Conservation (phyloP, 2,113 vertebrate genomes). For the Lophochroa leadbeateri region DNA sequence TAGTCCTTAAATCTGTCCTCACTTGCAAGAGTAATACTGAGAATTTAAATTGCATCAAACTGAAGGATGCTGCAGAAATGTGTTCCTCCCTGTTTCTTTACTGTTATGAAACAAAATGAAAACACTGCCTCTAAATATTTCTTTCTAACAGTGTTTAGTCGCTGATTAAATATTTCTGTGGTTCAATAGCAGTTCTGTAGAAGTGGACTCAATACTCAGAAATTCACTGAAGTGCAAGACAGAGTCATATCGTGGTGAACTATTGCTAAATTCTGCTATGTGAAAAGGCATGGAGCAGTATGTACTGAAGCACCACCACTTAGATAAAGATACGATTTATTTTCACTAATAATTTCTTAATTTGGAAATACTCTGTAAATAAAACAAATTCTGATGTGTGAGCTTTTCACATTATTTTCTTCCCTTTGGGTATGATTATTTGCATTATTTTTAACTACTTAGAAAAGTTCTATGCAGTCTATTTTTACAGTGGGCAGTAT, state of each 20-base stretch:
- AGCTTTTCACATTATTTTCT: constrained; percentile 33
- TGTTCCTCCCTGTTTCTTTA: not conserved
- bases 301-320: not conserved
- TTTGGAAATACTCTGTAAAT: constrained; percentile 31
- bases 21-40: constrained; percentile 3
- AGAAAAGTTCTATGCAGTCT: not conserved
- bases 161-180: constrained; percentile 63
- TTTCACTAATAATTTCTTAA: constrained; percentile 28
- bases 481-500: not conserved
- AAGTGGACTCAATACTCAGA: constrained; percentile 1
- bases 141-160: constrained; percentile 31
- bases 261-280: not conserved
- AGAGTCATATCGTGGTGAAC: not conserved
- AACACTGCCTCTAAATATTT: constrained; percentile 35
- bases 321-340: not conserved
- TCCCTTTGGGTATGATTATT: not conserved
- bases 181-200: constrained; percentile 6
- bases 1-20: constrained; percentile 13
- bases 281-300: constrained; percentile 14
- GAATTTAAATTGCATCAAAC: not conserved
- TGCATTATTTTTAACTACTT: constrained; percentile 42
- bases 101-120: constrained; percentile 26
- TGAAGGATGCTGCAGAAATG: not conserved
- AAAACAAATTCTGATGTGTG: not conserved
- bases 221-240: constrained; percentile 17